A percentile compares a stretch with the other conserved stretches of the same genome.
These are phyloP conservation scores for Chiloscyllium plagiosum DNA, from an alignment of 2,113 vertebrate species.

Conservation along the genomic window DNA sequence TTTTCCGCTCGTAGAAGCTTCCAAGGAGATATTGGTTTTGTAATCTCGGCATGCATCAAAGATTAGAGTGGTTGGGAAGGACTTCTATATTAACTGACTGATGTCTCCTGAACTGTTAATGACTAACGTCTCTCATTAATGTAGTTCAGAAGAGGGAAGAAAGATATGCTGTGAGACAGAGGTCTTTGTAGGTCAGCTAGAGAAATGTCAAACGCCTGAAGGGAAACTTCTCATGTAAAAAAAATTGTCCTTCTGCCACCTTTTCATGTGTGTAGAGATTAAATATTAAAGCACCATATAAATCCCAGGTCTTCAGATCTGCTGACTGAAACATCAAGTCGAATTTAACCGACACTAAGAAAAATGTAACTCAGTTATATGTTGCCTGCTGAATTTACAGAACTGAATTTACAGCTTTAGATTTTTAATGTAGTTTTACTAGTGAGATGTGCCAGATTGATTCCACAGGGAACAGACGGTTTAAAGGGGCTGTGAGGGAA, in stretches of 20 bases:
- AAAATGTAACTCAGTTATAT: background rate
- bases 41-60: slow-evolving; percentile 41
- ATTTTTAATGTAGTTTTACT: background rate
- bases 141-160: slow-evolving; percentile 16
- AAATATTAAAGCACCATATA: background rate
- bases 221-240: background rate
- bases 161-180: background rate
- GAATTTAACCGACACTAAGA: background rate
- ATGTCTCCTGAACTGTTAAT: slow-evolving; percentile 57
- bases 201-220: slow-evolving; percentile 1
- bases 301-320: background rate
- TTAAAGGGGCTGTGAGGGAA: too few species aligned
- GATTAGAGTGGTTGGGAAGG: slow-evolving; percentile 46
- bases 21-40: slow-evolving; percentile 2
- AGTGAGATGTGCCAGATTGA: background rate
- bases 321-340: too few species aligned
- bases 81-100: slow-evolving; percentile 61
- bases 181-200: background rate
- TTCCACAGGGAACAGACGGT: too few species aligned
- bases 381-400: background rate
- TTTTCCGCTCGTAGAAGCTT: background rate
- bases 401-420: background rate
- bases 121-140: slow-evolving; percentile 57
- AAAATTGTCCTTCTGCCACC: background rate
- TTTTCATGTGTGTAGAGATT: background rate